Evolutionary conservation across 2,888 invertebrate genomes (phyloP), one percentile per base, ranked within the genome.

Genomic region (Epinotia nisella): DNA sequence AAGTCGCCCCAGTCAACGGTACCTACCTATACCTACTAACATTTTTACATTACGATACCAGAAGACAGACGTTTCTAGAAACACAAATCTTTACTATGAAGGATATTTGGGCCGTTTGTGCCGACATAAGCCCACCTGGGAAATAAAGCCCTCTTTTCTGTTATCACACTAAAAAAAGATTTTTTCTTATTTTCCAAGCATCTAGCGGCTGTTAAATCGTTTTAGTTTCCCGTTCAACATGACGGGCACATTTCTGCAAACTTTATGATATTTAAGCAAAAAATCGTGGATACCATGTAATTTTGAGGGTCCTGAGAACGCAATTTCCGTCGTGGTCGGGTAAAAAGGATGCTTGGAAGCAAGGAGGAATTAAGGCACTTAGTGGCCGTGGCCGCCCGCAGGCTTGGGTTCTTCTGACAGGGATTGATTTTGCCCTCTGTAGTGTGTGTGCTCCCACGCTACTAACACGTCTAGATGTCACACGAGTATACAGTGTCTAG

Each of bases 291-390:
- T 71, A n/a, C n/a, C n/a, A 61, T 72, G 72, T 73, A 62, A 73
- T 61, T 75, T 75, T 70, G 74, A 75, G 53, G 62, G 61, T 75
- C 76, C 76, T 66, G 72, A 75, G 76, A 78, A 81, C 75, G 76
- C 80, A 85, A 86, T 87, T 83, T 85, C 82, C 83, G 83, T 81
- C 76, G 77, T 79, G 78, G 76, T 74, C 74, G 75, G 79, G 76
- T 76, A 84, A 82, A 85, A 85, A 83, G 83, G 83, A 82, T 82
- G 79, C 78, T 80, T 79, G 81, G 81, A 81, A 80, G 74, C 68
- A 61, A 67, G 81, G 84, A 85, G 81, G 85, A 85, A 87, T 89
- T 88, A 87, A 83, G 89, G 85, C 85, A 89, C 87, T 90, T 85
- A 88, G 86, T 83, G 83, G 84, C 81, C 81, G 62, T 11, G 79